Evolutionary conservation across 37 sponge, comb jelly and placozoan species (phyloP), one percentile per base, ranked within the genome.

Genomic region (Beroe ovata): DNA sequence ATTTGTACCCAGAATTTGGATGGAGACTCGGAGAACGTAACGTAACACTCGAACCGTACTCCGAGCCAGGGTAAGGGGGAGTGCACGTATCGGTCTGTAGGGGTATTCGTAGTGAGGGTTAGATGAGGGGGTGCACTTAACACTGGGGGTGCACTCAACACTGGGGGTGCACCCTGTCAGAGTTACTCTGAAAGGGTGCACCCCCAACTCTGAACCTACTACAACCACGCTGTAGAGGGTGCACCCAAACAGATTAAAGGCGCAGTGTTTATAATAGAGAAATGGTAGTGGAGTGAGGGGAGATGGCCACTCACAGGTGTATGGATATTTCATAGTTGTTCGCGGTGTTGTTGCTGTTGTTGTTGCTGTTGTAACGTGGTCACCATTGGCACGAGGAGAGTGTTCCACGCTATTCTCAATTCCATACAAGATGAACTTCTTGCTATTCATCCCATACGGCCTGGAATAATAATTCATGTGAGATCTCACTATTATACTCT

Each of bases 1-100:
- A 77, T 41, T 26, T 77, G 84, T 16, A 77, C 84, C 84, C 84
- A 77, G 84, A 77, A 77, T 0, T 77, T 21, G 21, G 54, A 42
- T 1, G 84, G 84, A 19, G 84, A 42, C 36, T 77, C 22, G 20
- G 54, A 42, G 25, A 77, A 28, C 25, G 84, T 77, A 1, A 77
- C 84, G 28, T 77, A 77, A 40, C 84, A 77, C 26, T 77, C 84
- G 8, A 23, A 30, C n/a, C 54, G 3, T 11, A 77, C 54, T 19
- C 84, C 84, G n/a, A 77, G 54, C 84, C 84, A 77, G 84, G 84
- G 84, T 38, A 77, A 54, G 4, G 42, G 84, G 22, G 84, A 42
- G 38, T 77, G 84, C 54, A 41, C 54, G 47, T 77, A 77, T 3
- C 84, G 41, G 54, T 77, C 84, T 77, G 84, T n/a, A n/a, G n/a